Percentiles rank a stretch among this genome's conserved stretches.
Evolutionary conservation across 2,888 invertebrate genomes (phyloP).

Genomic region (Micropterix aruncella): DNA sequence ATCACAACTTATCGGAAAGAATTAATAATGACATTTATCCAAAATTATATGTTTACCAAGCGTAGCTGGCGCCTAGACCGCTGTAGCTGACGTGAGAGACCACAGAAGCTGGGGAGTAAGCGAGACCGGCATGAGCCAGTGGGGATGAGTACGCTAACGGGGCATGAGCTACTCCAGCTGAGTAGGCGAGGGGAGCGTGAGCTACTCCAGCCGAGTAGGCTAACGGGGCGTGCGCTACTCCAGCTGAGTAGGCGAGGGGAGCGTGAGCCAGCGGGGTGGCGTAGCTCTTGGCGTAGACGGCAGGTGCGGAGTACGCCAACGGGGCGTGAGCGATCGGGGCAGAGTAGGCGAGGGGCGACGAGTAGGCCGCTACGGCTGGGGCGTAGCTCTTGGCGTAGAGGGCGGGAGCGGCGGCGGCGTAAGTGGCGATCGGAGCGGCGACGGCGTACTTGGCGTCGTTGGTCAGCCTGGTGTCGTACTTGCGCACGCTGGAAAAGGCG

Average conservation of each 20-base stretch:
- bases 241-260: conserved; percentile 11
- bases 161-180: conserved; percentile 17
- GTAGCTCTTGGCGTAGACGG: conserved; percentile 21
- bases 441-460: conserved; percentile 35
- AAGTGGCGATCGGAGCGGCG: conserved; percentile 28
- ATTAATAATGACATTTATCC: too few relatives aligned
- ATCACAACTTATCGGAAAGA: too few relatives aligned
- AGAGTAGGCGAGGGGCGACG: conserved; percentile 15
- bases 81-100: conserved; percentile 51
- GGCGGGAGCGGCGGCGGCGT: conserved; percentile 23
- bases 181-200: conserved; percentile 15
- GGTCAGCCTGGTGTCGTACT: conserved; percentile 41
- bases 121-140: conserved; percentile 21
- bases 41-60: too few relatives aligned
- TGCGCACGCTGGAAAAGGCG: conserved; percentile 44
- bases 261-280: conserved; percentile 19
- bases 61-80: conserved; percentile 48
- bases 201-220: conserved; percentile 14
- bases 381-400: conserved; percentile 17
- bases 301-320: conserved; percentile 17
- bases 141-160: conserved; percentile 21
- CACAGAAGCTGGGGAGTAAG: conserved; percentile 43
- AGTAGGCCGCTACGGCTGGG: conserved; percentile 16
- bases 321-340: conserved; percentile 10
- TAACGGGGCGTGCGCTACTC: conserved; percentile 15